Evolutionary conservation across 2,113 vertebrate species (phyloP).

Genomic region (Semicossyphus pulcher): DNA sequence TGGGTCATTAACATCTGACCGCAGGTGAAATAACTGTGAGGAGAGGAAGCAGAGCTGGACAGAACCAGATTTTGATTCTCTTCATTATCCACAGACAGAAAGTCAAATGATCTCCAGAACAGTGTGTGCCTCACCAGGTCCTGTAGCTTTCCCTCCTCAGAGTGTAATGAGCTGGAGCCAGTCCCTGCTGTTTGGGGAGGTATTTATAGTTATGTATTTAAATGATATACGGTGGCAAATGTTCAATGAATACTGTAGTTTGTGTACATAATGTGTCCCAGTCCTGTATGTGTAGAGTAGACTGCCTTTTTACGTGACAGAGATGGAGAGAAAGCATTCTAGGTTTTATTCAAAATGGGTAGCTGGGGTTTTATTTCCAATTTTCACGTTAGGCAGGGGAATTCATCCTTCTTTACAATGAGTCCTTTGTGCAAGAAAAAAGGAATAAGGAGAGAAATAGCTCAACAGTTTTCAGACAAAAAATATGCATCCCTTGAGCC

Average conservation of each 20-base stretch:
- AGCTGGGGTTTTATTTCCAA: background rate
- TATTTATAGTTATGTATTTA: constrained; percentile 93
- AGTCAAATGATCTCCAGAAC: constrained; percentile 88
- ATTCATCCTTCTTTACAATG: background rate
- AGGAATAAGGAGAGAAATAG: background rate
- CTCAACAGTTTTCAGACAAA: background rate
- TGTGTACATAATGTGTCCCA: constrained; percentile 72
- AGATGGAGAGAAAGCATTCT: background rate
- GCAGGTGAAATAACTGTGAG: constrained; percentile 6
- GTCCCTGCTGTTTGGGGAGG: constrained; percentile 90
- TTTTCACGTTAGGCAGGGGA: background rate
- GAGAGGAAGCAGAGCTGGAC: constrained; percentile 1
- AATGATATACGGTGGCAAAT: constrained; percentile 93
- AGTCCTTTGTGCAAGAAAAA: background rate
- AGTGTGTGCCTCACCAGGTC: constrained; percentile 90
- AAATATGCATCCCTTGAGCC: background rate
- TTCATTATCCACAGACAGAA: constrained; percentile 81
- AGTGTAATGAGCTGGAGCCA: constrained; percentile 91
- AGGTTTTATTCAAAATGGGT: background rate
- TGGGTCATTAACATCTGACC: background rate
- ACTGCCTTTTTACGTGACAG: background rate
- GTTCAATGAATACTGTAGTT: constrained; percentile 86
- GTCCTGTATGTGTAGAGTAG: background rate
- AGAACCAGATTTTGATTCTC: constrained; percentile 27
- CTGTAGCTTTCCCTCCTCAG: constrained; percentile 93